phyloP scores from a whole-genome alignment of 30 jellyfish, hydroid and myxozoan genomes.

The Hydra vulgaris region DNA sequence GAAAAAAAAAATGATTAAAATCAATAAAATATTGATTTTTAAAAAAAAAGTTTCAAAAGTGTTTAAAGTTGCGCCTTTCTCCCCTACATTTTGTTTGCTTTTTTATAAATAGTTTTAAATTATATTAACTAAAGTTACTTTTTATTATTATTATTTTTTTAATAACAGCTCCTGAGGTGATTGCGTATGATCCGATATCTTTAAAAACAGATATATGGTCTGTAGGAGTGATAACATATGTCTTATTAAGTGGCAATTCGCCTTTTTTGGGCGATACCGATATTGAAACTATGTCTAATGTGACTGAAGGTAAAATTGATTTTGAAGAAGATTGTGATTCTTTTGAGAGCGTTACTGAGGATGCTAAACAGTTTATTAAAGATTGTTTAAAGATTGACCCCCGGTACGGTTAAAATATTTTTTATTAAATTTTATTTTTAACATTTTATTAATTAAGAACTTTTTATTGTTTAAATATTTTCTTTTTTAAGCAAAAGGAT shows the following conservation, averaged over 20 bases:
- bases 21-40: no score
- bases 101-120: no score
- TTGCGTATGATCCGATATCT: slow-evolving; percentile 45
- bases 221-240: slow-evolving; percentile 80
- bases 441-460: no score
- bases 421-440: no score
- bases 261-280: slow-evolving; percentile 82
- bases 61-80: no score
- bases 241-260: slow-evolving; percentile 70
- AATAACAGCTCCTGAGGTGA: slow-evolving; percentile 71
- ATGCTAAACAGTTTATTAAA: slow-evolving; percentile 55
- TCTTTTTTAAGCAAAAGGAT: not conserved
- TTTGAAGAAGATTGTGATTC: slow-evolving; percentile 72
- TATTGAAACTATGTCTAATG: slow-evolving; percentile 58
- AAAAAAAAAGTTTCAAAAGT: no score
- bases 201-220: slow-evolving; percentile 88
- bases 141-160: no score
- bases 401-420: no score
- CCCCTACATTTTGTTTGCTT: no score
- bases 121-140: no score
- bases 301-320: slow-evolving; percentile 49
- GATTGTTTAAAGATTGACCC: slow-evolving; percentile 51
- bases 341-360: slow-evolving; percentile 65
- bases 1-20: no score
- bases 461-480: no score